Evolutionary conservation across 2,113 vertebrate genomes (phyloP).

Genomic region (Daubentonia madagascariensis): DNA sequence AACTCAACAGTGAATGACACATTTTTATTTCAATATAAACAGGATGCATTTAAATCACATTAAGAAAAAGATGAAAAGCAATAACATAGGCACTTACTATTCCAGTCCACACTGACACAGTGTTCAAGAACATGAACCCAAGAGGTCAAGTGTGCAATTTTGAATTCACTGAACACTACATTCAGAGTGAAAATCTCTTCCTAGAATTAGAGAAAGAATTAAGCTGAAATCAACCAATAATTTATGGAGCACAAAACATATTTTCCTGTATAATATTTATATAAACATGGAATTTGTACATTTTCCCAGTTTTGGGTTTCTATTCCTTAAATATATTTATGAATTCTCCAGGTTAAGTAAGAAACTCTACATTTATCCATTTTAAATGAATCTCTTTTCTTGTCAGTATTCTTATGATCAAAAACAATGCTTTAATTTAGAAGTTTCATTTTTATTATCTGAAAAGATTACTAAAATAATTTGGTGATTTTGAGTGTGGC

Average conservation of each 20-base stretch:
- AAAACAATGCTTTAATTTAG: background rate
- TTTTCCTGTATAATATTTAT: background rate
- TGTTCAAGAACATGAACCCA: slow-evolving; percentile 44
- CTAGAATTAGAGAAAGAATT: slow-evolving; percentile 54
- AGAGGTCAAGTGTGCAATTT: slow-evolving; percentile 57
- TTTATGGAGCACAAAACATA: background rate
- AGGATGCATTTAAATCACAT: slow-evolving; percentile 62
- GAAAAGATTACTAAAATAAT: background rate
- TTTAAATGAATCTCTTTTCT: background rate
- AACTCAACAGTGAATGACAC: slow-evolving; percentile 50
- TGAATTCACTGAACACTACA: slow-evolving; percentile 57
- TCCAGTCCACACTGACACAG: background rate
- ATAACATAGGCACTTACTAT: slow-evolving; percentile 52
- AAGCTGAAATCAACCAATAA: slow-evolving; percentile 24
- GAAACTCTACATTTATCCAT: background rate
- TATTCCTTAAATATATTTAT: background rate
- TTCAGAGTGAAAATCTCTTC: slow-evolving; percentile 35
- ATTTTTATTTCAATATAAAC: slow-evolving; percentile 18
- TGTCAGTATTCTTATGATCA: background rate
- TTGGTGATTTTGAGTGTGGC: background rate
- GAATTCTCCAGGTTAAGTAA: background rate
- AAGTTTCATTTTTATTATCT: background rate
- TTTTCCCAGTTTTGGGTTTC: background rate
- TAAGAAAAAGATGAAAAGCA: slow-evolving; percentile 3
- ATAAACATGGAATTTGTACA: background rate